phyloP scores from a whole-genome alignment of 2,113 vertebrate genomes.

The Pluvialis apricaria region DNA sequence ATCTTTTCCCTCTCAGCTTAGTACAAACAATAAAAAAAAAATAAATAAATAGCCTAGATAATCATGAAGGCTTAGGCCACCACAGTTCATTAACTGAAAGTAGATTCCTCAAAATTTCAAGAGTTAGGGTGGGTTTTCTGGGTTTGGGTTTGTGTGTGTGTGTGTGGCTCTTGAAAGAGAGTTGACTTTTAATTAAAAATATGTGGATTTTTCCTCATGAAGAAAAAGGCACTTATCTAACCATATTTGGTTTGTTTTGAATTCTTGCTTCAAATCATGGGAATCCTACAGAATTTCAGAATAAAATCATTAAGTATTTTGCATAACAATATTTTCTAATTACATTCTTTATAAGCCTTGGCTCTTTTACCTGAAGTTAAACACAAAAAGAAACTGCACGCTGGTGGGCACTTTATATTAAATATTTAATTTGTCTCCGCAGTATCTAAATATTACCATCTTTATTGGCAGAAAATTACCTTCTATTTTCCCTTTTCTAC shows the following conservation, averaged over 20 bases:
- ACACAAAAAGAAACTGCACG: not conserved
- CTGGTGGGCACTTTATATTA: not conserved
- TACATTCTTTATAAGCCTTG: not conserved
- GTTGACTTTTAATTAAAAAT: not conserved
- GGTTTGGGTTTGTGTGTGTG: accelerated
- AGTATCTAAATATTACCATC: not conserved
- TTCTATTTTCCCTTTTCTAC: not conserved
- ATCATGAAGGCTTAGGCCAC: not conserved
- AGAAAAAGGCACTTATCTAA: not conserved
- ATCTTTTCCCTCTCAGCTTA: not conserved
- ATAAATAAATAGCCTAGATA: not conserved
- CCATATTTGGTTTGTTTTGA: not conserved
- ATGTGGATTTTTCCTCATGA: not conserved
- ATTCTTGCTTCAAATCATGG: not conserved
- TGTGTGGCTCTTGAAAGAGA: not conserved
- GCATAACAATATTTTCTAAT: not conserved
- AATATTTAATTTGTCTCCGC: not conserved
- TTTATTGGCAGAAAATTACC: not conserved
- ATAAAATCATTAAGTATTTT: not conserved
- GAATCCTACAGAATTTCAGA: not conserved
- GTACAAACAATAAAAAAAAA: not conserved
- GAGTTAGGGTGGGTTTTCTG: not conserved
- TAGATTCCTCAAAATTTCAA: not conserved
- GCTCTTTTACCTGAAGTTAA: not conserved
- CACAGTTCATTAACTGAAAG: not conserved